phyloP scores from a whole-genome alignment of 2,113 vertebrate species.

The Brienomyrus longianalis region DNA sequence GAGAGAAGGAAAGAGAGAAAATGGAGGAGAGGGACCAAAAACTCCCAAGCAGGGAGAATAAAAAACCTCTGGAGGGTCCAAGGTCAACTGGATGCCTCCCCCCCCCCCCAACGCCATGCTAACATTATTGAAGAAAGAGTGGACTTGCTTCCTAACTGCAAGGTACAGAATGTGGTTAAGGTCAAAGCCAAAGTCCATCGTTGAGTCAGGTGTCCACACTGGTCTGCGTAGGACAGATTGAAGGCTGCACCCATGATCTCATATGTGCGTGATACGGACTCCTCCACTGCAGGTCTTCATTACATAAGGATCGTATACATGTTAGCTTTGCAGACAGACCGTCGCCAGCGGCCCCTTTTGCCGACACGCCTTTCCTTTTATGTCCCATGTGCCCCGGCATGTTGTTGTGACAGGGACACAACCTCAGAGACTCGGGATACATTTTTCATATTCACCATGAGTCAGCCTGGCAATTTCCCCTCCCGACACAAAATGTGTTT shows the following conservation, averaged over 20 bases:
- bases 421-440: background rate
- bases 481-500: conserved; percentile 5
- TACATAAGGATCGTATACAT: background rate
- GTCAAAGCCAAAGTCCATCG: background rate
- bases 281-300: background rate
- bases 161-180: background rate
- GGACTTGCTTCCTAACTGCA: background rate
- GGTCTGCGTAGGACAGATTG: background rate
- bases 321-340: background rate
- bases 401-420: background rate
- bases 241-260: background rate
- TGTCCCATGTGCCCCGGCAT: background rate
- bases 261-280: background rate
- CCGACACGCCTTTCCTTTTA: background rate
- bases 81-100: too few species aligned
- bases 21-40: too few species aligned
- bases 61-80: too few species aligned
- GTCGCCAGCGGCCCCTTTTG: background rate
- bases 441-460: conserved; percentile 9
- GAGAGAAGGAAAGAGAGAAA: too few species aligned
- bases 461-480: background rate
- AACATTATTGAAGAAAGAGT: background rate
- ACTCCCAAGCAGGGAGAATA: too few species aligned
- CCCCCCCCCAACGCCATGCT: background rate
- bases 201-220: background rate